A percentile compares a stretch with the other conserved stretches of the same genome.
Conservation (phyloP, 2,113 vertebrate species). For the Dipodomys stephensi region DNA sequence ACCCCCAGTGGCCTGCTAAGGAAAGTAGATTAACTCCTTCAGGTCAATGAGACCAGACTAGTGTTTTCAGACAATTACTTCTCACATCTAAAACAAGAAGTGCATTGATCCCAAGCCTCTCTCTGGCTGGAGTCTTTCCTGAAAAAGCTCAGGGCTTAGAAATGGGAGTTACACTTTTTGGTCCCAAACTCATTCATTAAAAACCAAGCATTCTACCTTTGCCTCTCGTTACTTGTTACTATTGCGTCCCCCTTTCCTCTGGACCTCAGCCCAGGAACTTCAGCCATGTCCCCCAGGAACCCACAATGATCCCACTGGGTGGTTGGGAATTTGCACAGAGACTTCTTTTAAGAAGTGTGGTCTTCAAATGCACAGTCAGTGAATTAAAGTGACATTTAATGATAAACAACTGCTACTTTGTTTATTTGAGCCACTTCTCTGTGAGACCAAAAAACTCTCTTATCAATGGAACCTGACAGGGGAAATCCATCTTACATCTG, state of each 20-base stretch:
- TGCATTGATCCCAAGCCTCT: not conserved
- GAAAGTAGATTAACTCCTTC: slow-evolving; percentile 20
- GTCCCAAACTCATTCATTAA: slow-evolving; percentile 28
- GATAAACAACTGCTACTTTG: not conserved
- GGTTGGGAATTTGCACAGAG: not conserved
- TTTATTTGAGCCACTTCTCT: not conserved
- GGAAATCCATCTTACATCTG: not conserved
- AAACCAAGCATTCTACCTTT: not conserved
- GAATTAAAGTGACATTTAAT: slow-evolving; percentile 4
- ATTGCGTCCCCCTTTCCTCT: not conserved
- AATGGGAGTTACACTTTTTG: not conserved
- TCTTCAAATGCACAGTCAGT: slow-evolving; percentile 12
- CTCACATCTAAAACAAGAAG: slow-evolving; percentile 11
- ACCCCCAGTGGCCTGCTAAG: not conserved
- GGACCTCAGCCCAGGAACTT: slow-evolving; percentile 3
- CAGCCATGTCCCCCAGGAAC: not conserved
- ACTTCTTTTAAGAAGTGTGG: not conserved
- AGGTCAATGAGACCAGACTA: not conserved
- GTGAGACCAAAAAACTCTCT: slow-evolving; percentile 22
- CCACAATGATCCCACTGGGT: not conserved
- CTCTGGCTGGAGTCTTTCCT: not conserved
- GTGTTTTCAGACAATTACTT: not conserved
- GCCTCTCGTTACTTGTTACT: not conserved
- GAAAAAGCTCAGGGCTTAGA: not conserved
- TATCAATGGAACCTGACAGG: not conserved